Evolutionary conservation across 2,797 vertebrate species (phyloP), one percentile per base, ranked within the genome.

Genomic region (Danio jaintianensis): DNA sequence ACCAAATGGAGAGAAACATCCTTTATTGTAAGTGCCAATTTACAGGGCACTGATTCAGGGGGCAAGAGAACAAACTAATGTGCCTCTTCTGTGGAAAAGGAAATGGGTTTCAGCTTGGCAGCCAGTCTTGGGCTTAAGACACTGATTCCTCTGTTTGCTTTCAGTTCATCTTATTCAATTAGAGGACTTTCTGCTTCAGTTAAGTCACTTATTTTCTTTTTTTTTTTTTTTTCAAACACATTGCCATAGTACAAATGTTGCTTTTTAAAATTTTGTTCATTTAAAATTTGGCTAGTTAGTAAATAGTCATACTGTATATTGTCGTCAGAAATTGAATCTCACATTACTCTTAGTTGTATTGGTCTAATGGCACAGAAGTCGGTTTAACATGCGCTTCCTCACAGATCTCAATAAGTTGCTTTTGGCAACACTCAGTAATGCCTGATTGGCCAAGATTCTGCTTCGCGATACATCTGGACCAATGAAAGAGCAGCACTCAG

Each of bases 401-500:
- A 75, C 58, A 74, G 66, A 50, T 69, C 56, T 74, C 18, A 47
- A 62, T 4, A 74, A 70, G 82, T 63, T 82, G 58, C 73, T 66
- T 75, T 73, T 79, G 67, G 56, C 64, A 73, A 77, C 45, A 38
- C 48, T 62, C 6, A 9, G 8, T 47, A 64, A 74, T 48, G 20
- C 42, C 69, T 68, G 69, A 86, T 84, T 84, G 80, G 78, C 64
- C 55, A 71, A 61, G 53, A 75, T 77, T 78, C 56, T 52, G 22
- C 69, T 82, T 78, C n/a, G n/a, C 58, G 47, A 71, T 80, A 58
- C 72, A 71, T 80, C 74, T 68, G 61, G 79, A 45, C 80, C 82
- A 84, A 72, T 84, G 75, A 84, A 85, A 84, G 56, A 68, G 70
- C 47, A 73, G 80, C 18, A 47, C 72, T 82, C 61, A 81, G 74